Evolutionary conservation across 2,797 vertebrate species (phyloP), one percentile per base, ranked within the genome.

Genomic region (Melanotaenia boesemani): DNA sequence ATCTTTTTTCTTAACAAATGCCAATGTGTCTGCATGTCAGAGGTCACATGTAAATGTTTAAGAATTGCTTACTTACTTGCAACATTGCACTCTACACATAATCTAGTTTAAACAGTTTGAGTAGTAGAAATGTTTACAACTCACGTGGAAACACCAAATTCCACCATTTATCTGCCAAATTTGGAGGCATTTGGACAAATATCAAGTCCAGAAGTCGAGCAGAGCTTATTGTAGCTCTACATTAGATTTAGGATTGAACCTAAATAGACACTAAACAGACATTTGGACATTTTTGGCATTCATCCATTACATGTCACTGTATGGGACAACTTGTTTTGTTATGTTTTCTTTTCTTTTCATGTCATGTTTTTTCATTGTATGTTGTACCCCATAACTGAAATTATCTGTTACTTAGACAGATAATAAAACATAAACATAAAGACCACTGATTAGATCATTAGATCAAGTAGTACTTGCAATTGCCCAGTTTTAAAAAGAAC

Each of bases 1-100:
- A 34, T 70, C 61, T 10, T 52, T 57, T 26, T 60, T 60, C 18
- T 30, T 18, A n/a, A 66, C 58, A 18, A 50, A 54, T 36, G 20
- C 12, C 30, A 20, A 28, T 13, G 10, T 15, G 3, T 16, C 28
- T 71, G 54, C 63, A 54, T 48, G 28, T 55, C 39, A 70, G 18
- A 68, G 10, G 22, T 36, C 18, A 37, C 18, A 41, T 36, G 24
- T 39, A 41, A 61, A 48, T 60, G 61, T 28, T 50, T 13, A 68
- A 26, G 8, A 26, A 37, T 10, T 44, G n/a, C 9, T 46, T 39
- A 3, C 10, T 70, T 58, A 28, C 7, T 55, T 6, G 3, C 59
- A 10, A 36, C 15, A 16, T 11, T 28, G 41, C 16, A 18, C 5
- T 22, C 4, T 32, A 30, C 4, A 63, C 11, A 37, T n/a, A n/a